Evolutionary conservation across 53 echinoderm and acorn worm genomes (phyloP).

Genomic region (Hippasteria phrygiana): DNA sequence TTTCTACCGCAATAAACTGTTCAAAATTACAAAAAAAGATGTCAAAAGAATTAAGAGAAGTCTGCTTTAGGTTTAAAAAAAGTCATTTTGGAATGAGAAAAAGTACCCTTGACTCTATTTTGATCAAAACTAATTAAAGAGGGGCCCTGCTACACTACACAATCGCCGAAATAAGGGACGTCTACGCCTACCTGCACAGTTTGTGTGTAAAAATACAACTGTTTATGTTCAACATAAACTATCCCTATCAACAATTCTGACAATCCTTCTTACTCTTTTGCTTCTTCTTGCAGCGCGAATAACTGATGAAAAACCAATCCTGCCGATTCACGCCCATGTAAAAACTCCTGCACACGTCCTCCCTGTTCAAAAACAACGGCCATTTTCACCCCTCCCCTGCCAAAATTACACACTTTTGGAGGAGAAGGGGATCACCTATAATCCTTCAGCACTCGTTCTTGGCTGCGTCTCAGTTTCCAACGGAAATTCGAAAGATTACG

Average conservation of each 20-base stretch:
- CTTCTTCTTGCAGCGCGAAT: slow-evolving; percentile 61
- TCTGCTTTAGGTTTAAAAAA: too few species aligned
- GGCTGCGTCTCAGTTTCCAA: background rate
- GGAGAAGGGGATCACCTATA: slow-evolving; percentile 47
- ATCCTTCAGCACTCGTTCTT: slow-evolving; percentile 9
- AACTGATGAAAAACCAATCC: slow-evolving; percentile 73
- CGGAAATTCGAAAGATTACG: background rate
- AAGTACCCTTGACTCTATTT: too few species aligned
- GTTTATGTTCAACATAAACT: background rate
- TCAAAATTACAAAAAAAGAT: too few species aligned
- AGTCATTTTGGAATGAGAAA: too few species aligned
- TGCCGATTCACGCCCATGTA: slow-evolving; percentile 80
- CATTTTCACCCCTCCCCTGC: slow-evolving; percentile 44
- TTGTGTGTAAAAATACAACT: too few species aligned
- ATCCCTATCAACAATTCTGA: background rate
- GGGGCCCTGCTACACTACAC: too few species aligned
- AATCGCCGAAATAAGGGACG: too few species aligned
- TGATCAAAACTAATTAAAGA: too few species aligned
- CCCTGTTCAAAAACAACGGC: slow-evolving; percentile 59
- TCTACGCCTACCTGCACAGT: too few species aligned
- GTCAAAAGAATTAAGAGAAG: too few species aligned
- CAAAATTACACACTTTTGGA: slow-evolving; percentile 55
- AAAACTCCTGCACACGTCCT: slow-evolving; percentile 74
- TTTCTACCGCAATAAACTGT: too few species aligned
- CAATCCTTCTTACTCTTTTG: slow-evolving; percentile 52